Evolutionary conservation across 1,140 invertebrate species (phyloP).

Genomic region (Drosophila seguyi): DNA sequence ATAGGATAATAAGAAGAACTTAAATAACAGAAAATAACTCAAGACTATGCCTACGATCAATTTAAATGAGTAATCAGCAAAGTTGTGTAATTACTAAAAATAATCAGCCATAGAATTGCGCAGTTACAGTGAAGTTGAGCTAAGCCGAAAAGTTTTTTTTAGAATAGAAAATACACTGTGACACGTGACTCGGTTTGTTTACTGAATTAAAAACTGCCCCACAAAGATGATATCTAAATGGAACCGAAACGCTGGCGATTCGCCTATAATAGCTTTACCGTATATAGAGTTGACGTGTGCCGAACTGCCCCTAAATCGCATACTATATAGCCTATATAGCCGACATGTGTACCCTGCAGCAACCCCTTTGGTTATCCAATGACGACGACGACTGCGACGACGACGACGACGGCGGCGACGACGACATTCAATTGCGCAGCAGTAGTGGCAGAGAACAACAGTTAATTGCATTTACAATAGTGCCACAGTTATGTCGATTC

Average conservation of each 20-base stretch:
- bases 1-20: too few species aligned
- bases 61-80: background rate
- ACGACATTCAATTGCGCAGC: conserved; percentile 67
- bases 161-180: background rate
- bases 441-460: conserved; percentile 47
- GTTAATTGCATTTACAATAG: conserved; percentile 71
- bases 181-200: conserved; percentile 5
- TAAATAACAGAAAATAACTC: too few species aligned
- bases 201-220: conserved; percentile 18
- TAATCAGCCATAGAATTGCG: conserved; percentile 5
- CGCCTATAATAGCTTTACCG: conserved; percentile 27
- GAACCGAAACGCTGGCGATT: background rate
- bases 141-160: background rate
- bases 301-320: conserved; percentile 18
- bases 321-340: conserved; percentile 15
- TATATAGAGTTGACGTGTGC: conserved; percentile 47
- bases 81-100: conserved; percentile 6
- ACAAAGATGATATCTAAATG: conserved; percentile 54
- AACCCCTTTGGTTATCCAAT: conserved; percentile 2
- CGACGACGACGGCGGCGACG: background rate
- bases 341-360: background rate
- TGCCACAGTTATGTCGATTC: conserved; percentile 67
- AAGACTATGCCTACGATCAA: background rate
- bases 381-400: too few species aligned
- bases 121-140: conserved; percentile 6